phyloP scores from a whole-genome alignment of 2,113 vertebrate genomes.

The Perca fluviatilis region DNA sequence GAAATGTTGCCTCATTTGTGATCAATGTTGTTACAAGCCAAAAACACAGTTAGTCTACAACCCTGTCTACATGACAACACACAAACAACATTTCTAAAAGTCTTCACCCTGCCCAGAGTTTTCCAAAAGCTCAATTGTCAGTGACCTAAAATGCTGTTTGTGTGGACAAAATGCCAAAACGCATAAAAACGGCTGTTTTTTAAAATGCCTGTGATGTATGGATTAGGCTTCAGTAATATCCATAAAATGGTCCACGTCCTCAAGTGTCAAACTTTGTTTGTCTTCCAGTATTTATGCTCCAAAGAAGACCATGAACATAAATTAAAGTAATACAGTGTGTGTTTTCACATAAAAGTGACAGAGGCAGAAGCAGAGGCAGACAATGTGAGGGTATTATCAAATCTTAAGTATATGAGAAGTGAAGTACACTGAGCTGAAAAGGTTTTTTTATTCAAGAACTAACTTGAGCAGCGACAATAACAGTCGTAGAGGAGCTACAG shows the following conservation, averaged over 20 bases:
- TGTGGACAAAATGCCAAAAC: too few species aligned
- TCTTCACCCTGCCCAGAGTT: too few species aligned
- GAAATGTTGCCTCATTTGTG: too few species aligned
- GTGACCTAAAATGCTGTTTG: too few species aligned
- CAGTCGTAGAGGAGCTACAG: slow-evolving; percentile 22
- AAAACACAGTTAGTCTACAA: too few species aligned
- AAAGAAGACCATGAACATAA: not conserved
- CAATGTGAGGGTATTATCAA: slow-evolving; percentile 11
- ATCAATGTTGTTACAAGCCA: too few species aligned
- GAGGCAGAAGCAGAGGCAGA: not conserved
- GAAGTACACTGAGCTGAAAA: slow-evolving; percentile 16
- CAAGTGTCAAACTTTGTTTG: slow-evolving; percentile 10
- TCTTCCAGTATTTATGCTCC: not conserved
- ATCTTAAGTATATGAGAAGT: slow-evolving; percentile 12
- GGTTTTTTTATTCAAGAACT: slow-evolving; percentile 23
- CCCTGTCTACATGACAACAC: too few species aligned
- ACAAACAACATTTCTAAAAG: too few species aligned
- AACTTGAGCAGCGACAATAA: slow-evolving; percentile 13
- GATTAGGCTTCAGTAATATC: too few species aligned
- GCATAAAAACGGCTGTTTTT: too few species aligned
- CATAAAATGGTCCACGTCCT: not conserved
- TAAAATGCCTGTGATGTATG: too few species aligned
- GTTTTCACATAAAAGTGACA: slow-evolving; percentile 4
- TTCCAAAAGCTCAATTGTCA: too few species aligned
- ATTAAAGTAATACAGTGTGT: slow-evolving; percentile 20